phyloP scores from a whole-genome alignment of 2,888 invertebrate genomes.

The Pristionchus mayeri region DNA sequence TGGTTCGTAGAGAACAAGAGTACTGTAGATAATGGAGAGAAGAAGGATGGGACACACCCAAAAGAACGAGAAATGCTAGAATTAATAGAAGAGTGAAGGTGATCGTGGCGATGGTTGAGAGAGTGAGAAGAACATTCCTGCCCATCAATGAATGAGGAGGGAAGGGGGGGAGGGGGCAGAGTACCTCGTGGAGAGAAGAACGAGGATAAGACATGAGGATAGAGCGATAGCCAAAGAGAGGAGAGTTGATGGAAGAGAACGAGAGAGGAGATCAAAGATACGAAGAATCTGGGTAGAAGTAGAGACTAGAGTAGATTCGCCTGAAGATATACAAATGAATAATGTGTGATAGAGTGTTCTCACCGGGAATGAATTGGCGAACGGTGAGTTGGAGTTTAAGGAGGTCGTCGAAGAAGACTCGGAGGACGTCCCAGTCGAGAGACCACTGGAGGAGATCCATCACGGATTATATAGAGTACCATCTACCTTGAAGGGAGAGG shows the following conservation, averaged over 20 bases:
- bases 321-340: neutral
- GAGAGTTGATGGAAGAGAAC: slow-evolving; percentile 46
- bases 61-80: slow-evolving; percentile 38
- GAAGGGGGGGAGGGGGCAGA: neutral
- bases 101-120: slow-evolving; percentile 41
- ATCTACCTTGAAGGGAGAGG: slow-evolving; percentile 42
- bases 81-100: slow-evolving; percentile 39
- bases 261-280: slow-evolving; percentile 39
- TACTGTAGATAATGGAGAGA: too few relatives aligned
- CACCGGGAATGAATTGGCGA: slow-evolving; percentile 19
- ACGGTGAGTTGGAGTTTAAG: neutral
- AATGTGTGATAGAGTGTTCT: neutral
- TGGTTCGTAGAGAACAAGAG: too few relatives aligned
- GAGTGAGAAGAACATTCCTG: slow-evolving; percentile 30
- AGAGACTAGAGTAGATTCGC: neutral
- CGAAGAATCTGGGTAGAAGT: slow-evolving; percentile 42
- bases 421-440: slow-evolving; percentile 35
- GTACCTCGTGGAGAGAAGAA: slow-evolving; percentile 17
- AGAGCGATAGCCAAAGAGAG: slow-evolving; percentile 37
- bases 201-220: slow-evolving; percentile 34
- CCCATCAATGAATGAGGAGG: neutral
- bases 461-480: neutral
- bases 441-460: slow-evolving; percentile 1
- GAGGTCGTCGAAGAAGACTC: slow-evolving; percentile 42
- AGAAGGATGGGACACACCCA: slow-evolving; percentile 28